A percentile compares a stretch with the other conserved stretches of the same genome.
These are phyloP conservation scores for Odontomyia ornata DNA, from an alignment of 2,888 invertebrate genomes.

Conservation along the genomic window DNA sequence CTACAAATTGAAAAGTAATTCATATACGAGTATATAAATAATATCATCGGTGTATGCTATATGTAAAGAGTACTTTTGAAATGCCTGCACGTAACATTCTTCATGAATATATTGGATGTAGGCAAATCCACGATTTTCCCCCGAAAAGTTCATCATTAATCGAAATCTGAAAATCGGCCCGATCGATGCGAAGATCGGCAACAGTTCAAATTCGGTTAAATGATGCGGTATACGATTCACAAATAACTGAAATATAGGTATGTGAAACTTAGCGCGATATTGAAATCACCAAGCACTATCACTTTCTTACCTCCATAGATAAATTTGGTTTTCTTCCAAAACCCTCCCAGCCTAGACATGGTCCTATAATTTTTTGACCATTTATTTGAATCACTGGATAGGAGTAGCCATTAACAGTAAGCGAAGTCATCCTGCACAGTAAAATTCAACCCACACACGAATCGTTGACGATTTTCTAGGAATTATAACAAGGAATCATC, in stretches of 20 bases:
- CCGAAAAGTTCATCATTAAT: conserved; percentile 49
- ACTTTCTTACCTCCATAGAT: conserved; percentile 13
- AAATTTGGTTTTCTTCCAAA: conserved; percentile 6
- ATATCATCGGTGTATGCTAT: conserved; percentile 5
- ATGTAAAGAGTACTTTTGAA: conserved; percentile 41
- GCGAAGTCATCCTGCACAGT: conserved; percentile 1
- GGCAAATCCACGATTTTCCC: conserved; percentile 46
- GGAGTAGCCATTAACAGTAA: conserved; percentile 3
- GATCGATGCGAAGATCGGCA: conserved; percentile 40
- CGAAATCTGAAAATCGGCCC: conserved; percentile 46
- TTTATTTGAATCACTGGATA: conserved; percentile 44
- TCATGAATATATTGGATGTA: conserved; percentile 44
- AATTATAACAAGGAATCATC: conserved; percentile 8
- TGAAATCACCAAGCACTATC: not conserved
- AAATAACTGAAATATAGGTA: conserved; percentile 24
- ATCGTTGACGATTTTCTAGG: not conserved
- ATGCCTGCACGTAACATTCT: conserved; percentile 6
- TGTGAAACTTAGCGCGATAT: not conserved
- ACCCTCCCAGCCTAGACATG: conserved; percentile 32
- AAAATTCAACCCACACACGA: not conserved
- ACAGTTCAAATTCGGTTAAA: conserved; percentile 34
- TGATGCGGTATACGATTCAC: conserved; percentile 34
- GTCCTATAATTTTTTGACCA: conserved; percentile 45
- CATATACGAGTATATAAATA: too few species aligned
- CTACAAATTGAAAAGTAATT: not conserved